A percentile compares a stretch with the other conserved stretches of the same genome.
Conservation (phyloP, 1,140 invertebrate genomes). For the Stegodyphus mimosarum region DNA sequence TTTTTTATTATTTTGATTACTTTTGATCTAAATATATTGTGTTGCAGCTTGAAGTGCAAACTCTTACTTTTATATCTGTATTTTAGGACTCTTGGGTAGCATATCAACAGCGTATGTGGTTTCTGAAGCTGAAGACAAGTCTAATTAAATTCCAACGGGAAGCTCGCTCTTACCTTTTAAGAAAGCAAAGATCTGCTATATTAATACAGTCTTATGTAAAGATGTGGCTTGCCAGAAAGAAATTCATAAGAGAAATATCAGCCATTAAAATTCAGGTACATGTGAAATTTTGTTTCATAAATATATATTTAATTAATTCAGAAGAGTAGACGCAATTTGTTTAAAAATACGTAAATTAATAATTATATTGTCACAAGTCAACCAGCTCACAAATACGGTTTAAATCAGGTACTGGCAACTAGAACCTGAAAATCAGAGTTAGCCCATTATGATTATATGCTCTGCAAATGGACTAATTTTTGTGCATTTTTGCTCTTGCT, state of each 20-base stretch:
- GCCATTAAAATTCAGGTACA: constrained; percentile 43
- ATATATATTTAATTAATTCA: no score
- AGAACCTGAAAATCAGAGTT: no score
- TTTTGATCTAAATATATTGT: no score
- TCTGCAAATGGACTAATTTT: no score
- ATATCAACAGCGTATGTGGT: constrained; percentile 5
- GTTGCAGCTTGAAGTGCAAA: neutral
- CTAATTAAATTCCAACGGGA: constrained; percentile 17
- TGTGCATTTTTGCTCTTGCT: no score
- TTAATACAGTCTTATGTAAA: constrained; percentile 23
- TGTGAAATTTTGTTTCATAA: neutral
- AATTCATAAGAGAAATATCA: constrained; percentile 10
- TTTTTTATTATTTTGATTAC: no score
- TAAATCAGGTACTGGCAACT: no score
- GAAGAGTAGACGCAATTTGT: no score
- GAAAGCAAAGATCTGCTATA: constrained; percentile 4
- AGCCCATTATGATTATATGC: no score
- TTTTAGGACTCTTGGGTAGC: neutral
- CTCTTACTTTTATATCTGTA: neutral
- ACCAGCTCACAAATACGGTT: no score
- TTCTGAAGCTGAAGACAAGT: neutral
- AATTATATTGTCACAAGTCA: no score
- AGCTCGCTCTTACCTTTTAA: constrained; percentile 27
- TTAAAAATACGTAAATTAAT: no score
- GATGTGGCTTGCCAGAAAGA: neutral